Evolutionary conservation across 2,113 vertebrate species (phyloP).

Genomic region (Benitochromis conjunctus): DNA sequence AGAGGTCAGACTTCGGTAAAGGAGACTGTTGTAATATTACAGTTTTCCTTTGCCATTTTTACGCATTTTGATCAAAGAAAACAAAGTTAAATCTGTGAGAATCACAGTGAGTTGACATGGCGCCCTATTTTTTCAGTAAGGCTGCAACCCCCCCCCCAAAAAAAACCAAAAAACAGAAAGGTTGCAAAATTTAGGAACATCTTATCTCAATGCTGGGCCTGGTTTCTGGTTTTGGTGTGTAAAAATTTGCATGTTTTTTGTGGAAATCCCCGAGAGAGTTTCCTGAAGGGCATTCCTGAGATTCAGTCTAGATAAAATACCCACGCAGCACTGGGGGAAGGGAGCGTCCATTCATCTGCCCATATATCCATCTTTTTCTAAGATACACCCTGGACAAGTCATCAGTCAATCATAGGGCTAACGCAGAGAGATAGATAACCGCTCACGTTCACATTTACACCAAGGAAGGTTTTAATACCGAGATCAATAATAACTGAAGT

Average conservation of each 20-base stretch:
- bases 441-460: background rate
- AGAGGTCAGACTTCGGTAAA: background rate
- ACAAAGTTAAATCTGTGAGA: fast-evolving
- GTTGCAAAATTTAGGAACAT: background rate
- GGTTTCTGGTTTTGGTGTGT: background rate
- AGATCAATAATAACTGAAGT: too few relatives aligned
- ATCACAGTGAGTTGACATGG: background rate
- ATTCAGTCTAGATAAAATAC: background rate
- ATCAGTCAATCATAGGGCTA: background rate
- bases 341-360: background rate
- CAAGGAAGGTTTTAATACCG: background rate
- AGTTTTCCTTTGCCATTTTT: background rate
- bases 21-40: background rate
- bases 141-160: too few relatives aligned
- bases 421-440: background rate
- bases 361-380: background rate
- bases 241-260: background rate
- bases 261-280: background rate
- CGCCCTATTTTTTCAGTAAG: background rate
- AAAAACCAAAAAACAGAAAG: too few relatives aligned
- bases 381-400: background rate
- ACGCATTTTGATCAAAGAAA: background rate
- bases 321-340: background rate
- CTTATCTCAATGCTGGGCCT: background rate
- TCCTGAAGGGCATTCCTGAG: background rate